A percentile compares a stretch with the other conserved stretches of the same genome.
Conservation (phyloP, 2,113 vertebrate species). For the Hemicordylus capensis region DNA sequence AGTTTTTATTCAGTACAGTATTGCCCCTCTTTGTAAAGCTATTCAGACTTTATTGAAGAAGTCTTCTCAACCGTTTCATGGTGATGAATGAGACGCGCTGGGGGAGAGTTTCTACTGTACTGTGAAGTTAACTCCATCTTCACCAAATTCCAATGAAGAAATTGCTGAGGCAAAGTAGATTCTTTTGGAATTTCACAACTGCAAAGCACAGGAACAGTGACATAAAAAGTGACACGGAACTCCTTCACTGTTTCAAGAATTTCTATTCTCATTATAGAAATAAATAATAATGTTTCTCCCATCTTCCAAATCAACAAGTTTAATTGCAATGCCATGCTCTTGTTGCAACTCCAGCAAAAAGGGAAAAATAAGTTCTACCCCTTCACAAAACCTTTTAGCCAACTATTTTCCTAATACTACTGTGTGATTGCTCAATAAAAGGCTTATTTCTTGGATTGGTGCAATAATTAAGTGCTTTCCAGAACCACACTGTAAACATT, state of each 20-base stretch:
- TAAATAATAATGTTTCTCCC: constrained; percentile 7
- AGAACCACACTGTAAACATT: not conserved
- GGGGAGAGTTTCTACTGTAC: constrained; percentile 42
- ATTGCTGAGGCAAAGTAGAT: constrained; percentile 12
- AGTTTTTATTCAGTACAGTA: constrained; percentile 6
- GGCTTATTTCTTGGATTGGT: not conserved
- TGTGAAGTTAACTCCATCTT: constrained; percentile 43
- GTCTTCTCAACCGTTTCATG: constrained; percentile 47
- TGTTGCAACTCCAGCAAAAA: not conserved
- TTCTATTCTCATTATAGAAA: constrained; percentile 7
- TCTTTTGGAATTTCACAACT: constrained; percentile 7
- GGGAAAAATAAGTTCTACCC: no score
- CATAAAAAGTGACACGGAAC: not conserved
- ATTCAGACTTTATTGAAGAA: constrained; percentile 41
- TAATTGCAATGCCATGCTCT: constrained; percentile 37
- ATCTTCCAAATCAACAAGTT: constrained; percentile 38
- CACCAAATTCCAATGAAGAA: constrained; percentile 13
- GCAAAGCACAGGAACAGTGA: not conserved
- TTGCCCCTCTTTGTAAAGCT: constrained; percentile 38
- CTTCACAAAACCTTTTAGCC: not conserved
- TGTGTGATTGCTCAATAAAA: not conserved
- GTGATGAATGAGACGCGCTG: constrained; percentile 56
- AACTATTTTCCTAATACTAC: not conserved
- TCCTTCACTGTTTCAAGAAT: constrained; percentile 40
- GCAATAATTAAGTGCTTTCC: not conserved